Percentiles rank a stretch among this genome's conserved stretches.
Conservation (phyloP, 2,797 vertebrate genomes). For the Brotula barbata region DNA sequence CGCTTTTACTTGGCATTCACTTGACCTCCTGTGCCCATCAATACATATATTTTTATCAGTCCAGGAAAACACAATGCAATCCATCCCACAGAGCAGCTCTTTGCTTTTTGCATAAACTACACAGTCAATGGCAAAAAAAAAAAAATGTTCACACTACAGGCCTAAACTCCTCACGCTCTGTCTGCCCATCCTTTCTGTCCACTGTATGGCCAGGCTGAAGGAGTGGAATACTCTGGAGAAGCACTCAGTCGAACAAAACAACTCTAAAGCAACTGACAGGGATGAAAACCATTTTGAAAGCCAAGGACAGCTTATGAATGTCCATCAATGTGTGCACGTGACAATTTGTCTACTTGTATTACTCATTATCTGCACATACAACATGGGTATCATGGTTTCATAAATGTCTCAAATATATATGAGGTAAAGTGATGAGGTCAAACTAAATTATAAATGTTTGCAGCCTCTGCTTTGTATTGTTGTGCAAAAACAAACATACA, state of each 20-base stretch:
- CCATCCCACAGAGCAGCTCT: constrained; percentile 28
- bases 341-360: constrained; percentile 12
- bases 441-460: no score
- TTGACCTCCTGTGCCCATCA: constrained; percentile 48
- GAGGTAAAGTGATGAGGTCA: no score
- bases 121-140: constrained; percentile 43
- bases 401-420: no score
- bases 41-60: constrained; percentile 50
- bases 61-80: constrained; percentile 36
- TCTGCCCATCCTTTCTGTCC: constrained; percentile 45
- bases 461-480: no score
- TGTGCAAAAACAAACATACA: no score
- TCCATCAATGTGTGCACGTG: constrained; percentile 24
- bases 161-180: constrained; percentile 42
- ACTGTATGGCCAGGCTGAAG: constrained; percentile 52
- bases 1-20: constrained; percentile 27
- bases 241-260: constrained; percentile 72
- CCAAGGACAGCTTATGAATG: constrained; percentile 56
- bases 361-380: constrained; percentile 8
- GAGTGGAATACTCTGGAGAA: constrained; percentile 67
- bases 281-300: constrained; percentile 54
- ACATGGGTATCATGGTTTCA: no score
- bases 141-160: constrained; percentile 40
- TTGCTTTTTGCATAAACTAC: constrained; percentile 46
- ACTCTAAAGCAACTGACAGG: constrained; percentile 67